Conservation (phyloP, 2,888 invertebrate species). For the Zaprionus obscuricornis region DNA sequence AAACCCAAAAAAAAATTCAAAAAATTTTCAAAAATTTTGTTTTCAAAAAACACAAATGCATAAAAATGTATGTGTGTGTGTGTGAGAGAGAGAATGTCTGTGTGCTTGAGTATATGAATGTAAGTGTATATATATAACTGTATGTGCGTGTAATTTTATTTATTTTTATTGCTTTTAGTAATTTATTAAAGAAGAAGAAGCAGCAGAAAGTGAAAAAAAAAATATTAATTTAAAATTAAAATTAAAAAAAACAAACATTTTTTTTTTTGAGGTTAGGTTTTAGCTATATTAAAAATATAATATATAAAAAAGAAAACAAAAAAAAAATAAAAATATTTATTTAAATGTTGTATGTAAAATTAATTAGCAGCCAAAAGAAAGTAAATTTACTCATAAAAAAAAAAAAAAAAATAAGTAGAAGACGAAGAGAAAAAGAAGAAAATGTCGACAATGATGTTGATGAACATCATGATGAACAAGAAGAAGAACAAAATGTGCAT, state of each 20-base stretch:
- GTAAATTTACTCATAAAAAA: constrained; percentile 19
- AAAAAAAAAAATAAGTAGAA: constrained; percentile 1
- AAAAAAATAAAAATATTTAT: constrained; percentile 46
- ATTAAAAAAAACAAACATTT: constrained; percentile 1
- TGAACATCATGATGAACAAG: too few relatives aligned
- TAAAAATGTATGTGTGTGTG: constrained; percentile 5
- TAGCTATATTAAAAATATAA: constrained; percentile 11
- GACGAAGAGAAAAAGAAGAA: too few relatives aligned
- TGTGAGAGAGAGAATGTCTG: background rate
- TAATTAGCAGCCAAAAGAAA: constrained; percentile 64
- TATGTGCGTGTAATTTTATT: constrained; percentile 32
- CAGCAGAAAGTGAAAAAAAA: background rate
- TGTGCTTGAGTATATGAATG: constrained; percentile 6
- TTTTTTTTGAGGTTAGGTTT: constrained; percentile 40
- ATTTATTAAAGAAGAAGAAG: constrained; percentile 42
- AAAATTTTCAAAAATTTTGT: constrained; percentile 20
- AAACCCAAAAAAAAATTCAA: background rate
- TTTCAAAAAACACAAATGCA: constrained; percentile 25
- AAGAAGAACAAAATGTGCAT: constrained; percentile 21
- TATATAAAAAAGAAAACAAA: too few relatives aligned
- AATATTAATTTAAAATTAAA: constrained; percentile 7
- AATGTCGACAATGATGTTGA: too few relatives aligned
- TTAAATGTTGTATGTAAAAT: constrained; percentile 59
- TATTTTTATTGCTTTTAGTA: constrained; percentile 58
- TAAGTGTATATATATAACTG: constrained; percentile 13